These are phyloP conservation scores for Rallus limicola DNA, from an alignment of 2,113 vertebrate species.

Conservation along the genomic window DNA sequence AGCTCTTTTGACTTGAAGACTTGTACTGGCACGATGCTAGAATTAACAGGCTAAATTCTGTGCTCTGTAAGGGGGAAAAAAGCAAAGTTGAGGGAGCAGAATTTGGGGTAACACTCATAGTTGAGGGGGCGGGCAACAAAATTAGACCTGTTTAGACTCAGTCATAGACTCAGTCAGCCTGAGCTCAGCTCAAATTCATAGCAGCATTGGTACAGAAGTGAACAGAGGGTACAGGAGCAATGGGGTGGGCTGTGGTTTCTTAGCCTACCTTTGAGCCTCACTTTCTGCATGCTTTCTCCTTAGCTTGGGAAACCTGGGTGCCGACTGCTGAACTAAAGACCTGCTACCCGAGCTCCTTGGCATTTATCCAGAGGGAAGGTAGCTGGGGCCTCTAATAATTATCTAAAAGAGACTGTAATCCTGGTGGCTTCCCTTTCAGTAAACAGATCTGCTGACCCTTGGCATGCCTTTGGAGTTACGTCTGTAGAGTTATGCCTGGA, in stretches of 20 bases:
- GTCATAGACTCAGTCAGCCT: not conserved
- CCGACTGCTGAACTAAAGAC: not conserved
- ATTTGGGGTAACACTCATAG: not conserved
- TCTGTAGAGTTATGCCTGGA: constrained; percentile 40
- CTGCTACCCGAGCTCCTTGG: not conserved
- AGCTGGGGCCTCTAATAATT: not conserved
- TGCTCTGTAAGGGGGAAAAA: not conserved
- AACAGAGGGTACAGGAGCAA: not conserved
- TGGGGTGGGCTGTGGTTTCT: not conserved
- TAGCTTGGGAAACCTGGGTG: not conserved
- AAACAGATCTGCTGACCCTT: constrained; percentile 66
- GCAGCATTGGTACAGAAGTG: accelerated
- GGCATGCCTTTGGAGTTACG: constrained; percentile 46
- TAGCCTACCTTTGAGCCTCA: not conserved
- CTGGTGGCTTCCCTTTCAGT: constrained; percentile 45
- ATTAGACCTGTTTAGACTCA: not conserved
- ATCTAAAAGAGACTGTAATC: constrained; percentile 28
- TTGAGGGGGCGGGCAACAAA: not conserved
- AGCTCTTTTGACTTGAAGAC: not conserved
- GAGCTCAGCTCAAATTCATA: not conserved
- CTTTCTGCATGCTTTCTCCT: not conserved
- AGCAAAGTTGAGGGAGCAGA: not conserved
- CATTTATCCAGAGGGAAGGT: not conserved
- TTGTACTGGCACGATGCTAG: no score
- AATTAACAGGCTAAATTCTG: not conserved